Conservation (phyloP, 2,113 vertebrate species). For the Pseudolaguvia tuberculata region DNA sequence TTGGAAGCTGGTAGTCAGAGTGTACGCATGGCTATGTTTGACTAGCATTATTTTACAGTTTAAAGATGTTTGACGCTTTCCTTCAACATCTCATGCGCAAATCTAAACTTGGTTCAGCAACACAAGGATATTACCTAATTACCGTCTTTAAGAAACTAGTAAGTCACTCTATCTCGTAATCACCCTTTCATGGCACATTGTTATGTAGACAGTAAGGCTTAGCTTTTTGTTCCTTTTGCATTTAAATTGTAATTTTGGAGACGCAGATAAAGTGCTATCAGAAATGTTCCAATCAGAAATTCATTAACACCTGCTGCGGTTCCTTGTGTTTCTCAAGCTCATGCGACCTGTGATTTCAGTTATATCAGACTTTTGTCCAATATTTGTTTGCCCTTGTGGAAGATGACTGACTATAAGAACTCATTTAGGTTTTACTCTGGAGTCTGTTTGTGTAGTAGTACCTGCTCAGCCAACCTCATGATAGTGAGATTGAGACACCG, state of each 20-base stretch:
- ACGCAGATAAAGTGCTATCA: conserved; percentile 6
- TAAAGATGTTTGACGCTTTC: neutral
- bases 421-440: neutral
- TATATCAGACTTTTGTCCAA: neutral
- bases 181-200: neutral
- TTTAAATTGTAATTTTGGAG: neutral
- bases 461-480: conserved; percentile 9
- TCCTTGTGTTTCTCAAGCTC: neutral
- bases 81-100: neutral
- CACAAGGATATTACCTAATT: neutral
- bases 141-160: neutral
- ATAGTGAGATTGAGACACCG: neutral
- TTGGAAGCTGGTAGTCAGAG: too few relatives aligned
- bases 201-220: neutral
- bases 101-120: neutral
- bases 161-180: neutral
- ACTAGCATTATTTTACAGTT: neutral
- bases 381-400: neutral
- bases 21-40: too few relatives aligned
- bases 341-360: neutral
- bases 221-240: neutral
- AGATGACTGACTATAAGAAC: neutral
- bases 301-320: neutral
- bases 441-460: neutral
- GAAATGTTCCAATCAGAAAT: neutral